Evolutionary conservation across 2,797 vertebrate genomes (phyloP).

Genomic region (Aselliscus stoliczkanus): DNA sequence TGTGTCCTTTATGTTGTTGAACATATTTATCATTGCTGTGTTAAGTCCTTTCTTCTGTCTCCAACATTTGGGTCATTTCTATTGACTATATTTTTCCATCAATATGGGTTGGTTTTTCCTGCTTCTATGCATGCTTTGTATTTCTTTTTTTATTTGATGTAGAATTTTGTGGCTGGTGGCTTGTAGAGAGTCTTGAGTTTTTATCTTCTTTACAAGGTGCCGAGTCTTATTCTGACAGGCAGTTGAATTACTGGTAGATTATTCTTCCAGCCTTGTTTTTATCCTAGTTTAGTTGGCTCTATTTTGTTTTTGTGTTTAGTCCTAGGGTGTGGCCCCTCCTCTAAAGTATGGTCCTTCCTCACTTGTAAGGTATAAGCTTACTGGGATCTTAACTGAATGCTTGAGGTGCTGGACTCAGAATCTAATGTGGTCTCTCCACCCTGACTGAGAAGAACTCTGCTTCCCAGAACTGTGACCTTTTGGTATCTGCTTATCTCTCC

Average conservation of each 20-base stretch:
- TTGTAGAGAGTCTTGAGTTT: neutral
- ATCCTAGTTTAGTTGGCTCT: neutral
- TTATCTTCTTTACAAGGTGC: neutral
- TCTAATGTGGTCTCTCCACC: neutral
- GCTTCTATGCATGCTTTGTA: neutral
- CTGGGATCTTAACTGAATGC: neutral
- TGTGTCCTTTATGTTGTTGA: neutral
- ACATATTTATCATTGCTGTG: neutral
- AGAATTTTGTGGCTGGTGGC: neutral
- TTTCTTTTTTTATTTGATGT: neutral
- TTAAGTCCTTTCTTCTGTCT: neutral
- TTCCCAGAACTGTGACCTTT: neutral
- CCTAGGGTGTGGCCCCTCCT: neutral
- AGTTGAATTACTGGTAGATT: neutral
- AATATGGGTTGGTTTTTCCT: neutral
- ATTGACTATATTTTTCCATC: neutral
- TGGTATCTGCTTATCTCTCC: neutral
- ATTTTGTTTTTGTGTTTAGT: neutral
- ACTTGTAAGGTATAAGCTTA: neutral
- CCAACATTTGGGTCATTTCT: neutral
- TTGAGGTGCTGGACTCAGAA: neutral
- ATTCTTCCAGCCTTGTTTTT: constrained; percentile 9
- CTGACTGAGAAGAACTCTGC: neutral
- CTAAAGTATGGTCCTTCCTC: neutral
- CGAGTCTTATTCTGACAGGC: neutral